Evolutionary conservation across 2,797 vertebrate species (phyloP), one percentile per base, ranked within the genome.

Genomic region (Phalanger gymnotis): DNA sequence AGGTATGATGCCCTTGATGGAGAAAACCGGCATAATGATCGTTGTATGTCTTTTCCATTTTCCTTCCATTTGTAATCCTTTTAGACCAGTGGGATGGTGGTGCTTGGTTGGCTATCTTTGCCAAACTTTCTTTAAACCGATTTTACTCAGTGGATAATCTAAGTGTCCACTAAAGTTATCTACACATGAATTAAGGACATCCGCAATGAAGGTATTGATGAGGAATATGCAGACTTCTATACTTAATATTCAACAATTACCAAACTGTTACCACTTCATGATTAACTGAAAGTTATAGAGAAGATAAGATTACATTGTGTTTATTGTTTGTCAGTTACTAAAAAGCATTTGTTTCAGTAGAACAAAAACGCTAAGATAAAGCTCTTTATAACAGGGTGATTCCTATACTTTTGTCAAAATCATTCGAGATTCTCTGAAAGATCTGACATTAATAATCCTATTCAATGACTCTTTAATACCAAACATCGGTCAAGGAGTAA

Each of bases 111-210:
- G 40, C 9, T 51, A 87, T 1, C 22, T 87, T 47, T 47, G 73
- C 40, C 73, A 87, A 51, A 14, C 73, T 87, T 81, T 81, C 40
- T 87, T 87, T 87, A 87, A 87, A 87, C 19, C 28, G 66, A 27
- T 87, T 87, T 87, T 87, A 87, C 22, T 3, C 7, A 93, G 51
- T 81, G 94, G 96, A 31, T 94, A 27, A 94, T 95, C 97, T 96
- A 0, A 0, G 22, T 90, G 91, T 91, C 93, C 73, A 57, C 73
- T 96, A 91, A 93, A 81, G 73, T 81, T 22, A 81, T 81, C 73
- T 27, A 47, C 73, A 47, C 3, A 27, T 47, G 40, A 81, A 81
- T 81, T 47, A 81, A 47, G 73, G 9, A 81, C 9, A 25, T 27
- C 73, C 40, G 47, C 40, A 81, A 47, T 47, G 40, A 47, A 47